These are phyloP conservation scores for Coregonus ussuriensis DNA, from an alignment of 2,797 vertebrate genomes.

Conservation along the genomic window DNA sequence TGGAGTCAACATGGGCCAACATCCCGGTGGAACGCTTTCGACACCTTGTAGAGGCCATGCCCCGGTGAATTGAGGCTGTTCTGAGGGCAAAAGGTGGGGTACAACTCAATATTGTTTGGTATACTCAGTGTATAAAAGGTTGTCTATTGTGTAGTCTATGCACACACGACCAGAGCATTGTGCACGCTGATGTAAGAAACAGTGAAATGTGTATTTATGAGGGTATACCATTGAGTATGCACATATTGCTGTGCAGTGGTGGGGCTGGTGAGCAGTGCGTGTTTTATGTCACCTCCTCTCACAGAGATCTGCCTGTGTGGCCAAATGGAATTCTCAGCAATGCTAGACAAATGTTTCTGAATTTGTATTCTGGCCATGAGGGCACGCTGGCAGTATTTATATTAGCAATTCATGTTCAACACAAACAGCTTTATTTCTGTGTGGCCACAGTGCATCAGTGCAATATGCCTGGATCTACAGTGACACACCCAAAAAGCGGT, in stretches of 20 bases:
- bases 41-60: too few relatives aligned
- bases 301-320: conserved; percentile 11
- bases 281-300: not conserved
- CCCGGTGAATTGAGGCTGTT: too few relatives aligned
- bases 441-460: conserved; percentile 56
- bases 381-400: conserved; percentile 42
- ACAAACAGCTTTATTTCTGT: conserved; percentile 56
- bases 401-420: conserved; percentile 58
- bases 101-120: not conserved
- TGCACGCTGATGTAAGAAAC: not conserved
- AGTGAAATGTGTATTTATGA: not conserved
- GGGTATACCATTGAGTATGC: not conserved
- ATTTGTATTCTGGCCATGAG: not conserved
- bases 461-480: conserved; percentile 51
- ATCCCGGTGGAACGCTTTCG: too few relatives aligned
- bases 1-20: too few relatives aligned
- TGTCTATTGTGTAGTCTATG: not conserved
- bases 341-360: conserved; percentile 11
- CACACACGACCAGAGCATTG: conserved; percentile 1
- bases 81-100: too few relatives aligned
- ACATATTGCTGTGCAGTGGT: not conserved
- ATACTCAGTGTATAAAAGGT: not conserved
- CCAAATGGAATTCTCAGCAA: not conserved
- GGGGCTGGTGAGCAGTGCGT: not conserved
- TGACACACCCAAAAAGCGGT: conserved; percentile 52